phyloP scores from a whole-genome alignment of 2,113 vertebrate genomes.

The Caranx ignobilis region DNA sequence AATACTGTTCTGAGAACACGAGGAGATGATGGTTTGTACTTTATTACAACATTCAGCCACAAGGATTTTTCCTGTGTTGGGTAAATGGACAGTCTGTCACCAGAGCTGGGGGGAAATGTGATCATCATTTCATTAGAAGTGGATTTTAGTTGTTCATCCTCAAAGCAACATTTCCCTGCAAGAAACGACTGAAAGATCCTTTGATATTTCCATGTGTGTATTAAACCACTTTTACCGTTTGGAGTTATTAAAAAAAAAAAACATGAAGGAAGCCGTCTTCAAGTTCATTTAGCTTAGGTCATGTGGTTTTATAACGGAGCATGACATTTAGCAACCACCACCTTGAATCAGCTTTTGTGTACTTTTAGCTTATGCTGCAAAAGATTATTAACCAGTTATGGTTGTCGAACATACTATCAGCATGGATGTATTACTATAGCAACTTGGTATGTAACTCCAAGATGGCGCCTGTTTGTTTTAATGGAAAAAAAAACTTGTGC shows the following conservation, averaged over 20 bases:
- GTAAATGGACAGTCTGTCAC: conserved; percentile 18
- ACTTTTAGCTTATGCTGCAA: conserved; percentile 20
- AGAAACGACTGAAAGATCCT: not conserved
- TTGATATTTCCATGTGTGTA: conserved; percentile 6
- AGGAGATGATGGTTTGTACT: conserved; percentile 1
- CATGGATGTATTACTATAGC: not conserved
- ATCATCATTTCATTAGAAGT: not conserved
- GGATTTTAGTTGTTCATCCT: not conserved
- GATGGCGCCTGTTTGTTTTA: not conserved
- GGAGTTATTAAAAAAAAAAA: conserved; percentile 14
- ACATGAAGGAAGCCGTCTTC: conserved; percentile 8
- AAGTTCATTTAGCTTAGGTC: conserved; percentile 10
- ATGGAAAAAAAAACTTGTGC: not conserved
- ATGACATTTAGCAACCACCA: not conserved
- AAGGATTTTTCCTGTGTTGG: conserved; percentile 7
- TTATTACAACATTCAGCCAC: conserved; percentile 36
- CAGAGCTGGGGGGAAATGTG: not conserved
- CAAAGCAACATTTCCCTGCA: not conserved
- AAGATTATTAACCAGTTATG: not conserved
- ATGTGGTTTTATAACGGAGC: conserved; percentile 10
- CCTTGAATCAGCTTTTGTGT: not conserved
- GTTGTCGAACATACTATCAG: not conserved
- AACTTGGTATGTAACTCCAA: not conserved
- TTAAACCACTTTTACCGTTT: not conserved
- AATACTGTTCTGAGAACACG: conserved; percentile 17